These are phyloP conservation scores for Delphinapterus leucas DNA, from an alignment of 2,113 vertebrate species.

Conservation along the genomic window DNA sequence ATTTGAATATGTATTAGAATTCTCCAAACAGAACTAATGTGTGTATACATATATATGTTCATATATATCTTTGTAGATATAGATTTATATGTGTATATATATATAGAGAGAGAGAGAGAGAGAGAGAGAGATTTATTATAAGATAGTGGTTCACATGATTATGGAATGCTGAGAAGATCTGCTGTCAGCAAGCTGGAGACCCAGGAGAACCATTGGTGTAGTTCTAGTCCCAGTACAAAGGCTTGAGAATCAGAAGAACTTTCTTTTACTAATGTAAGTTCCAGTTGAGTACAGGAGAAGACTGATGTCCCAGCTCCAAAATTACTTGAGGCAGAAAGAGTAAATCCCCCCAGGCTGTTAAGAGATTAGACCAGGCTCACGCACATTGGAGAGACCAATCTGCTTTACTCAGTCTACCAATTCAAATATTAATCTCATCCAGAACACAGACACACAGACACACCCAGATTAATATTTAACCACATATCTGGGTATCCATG, in stretches of 20 bases:
- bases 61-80: neutral
- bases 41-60: neutral
- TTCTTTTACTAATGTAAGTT: neutral
- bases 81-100: neutral
- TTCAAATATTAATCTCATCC: neutral
- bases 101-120: neutral
- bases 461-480: neutral
- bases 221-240: neutral
- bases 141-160: neutral
- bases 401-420: neutral
- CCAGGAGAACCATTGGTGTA: rapidly evolving
- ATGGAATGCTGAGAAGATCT: neutral
- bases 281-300: neutral
- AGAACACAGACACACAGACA: neutral
- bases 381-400: rapidly evolving
- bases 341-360: neutral
- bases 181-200: neutral
- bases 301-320: neutral
- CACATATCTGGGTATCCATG: neutral
- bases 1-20: neutral
- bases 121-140: neutral
- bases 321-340: neutral
- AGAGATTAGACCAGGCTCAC: neutral
- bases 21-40: neutral
- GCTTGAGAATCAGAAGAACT: neutral